A percentile compares a stretch with the other conserved stretches of the same genome.
These are phyloP conservation scores for Noctilio leporinus DNA, from an alignment of 2,113 vertebrate species.

Conservation along the genomic window DNA sequence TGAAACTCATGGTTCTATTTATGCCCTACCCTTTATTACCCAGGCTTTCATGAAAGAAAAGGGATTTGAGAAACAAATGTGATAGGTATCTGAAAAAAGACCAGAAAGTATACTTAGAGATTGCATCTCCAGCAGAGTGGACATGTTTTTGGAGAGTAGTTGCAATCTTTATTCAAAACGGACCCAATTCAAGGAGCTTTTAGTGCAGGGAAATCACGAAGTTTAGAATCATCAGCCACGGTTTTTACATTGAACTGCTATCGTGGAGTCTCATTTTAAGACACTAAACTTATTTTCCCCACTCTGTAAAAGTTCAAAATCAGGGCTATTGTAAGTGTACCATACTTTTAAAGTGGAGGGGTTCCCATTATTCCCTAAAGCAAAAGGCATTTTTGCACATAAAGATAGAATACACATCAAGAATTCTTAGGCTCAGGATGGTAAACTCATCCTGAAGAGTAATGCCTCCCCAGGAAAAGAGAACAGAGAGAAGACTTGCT, in stretches of 20 bases:
- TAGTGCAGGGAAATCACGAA: constrained; percentile 68
- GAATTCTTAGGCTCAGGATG: constrained; percentile 25
- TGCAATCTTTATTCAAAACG: constrained; percentile 70
- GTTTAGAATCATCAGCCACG: constrained; percentile 62
- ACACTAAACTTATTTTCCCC: constrained; percentile 55
- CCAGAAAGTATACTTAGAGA: constrained; percentile 63
- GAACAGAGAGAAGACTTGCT: neutral
- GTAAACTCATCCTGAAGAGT: constrained; percentile 47
- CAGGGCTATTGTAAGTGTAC: constrained; percentile 46
- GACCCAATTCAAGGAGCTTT: constrained; percentile 72
- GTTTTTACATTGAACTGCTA: constrained; percentile 56
- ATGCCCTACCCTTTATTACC: constrained; percentile 55
- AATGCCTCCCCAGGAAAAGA: neutral
- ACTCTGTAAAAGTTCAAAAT: constrained; percentile 41
- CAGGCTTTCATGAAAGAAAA: constrained; percentile 65
- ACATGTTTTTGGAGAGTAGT: constrained; percentile 65
- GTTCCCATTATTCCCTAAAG: neutral
- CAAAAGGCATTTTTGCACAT: neutral
- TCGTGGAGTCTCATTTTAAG: constrained; percentile 38
- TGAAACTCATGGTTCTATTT: constrained; percentile 69
- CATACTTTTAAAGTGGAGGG: constrained; percentile 15
- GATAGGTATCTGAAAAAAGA: constrained; percentile 48
- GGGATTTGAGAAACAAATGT: constrained; percentile 69
- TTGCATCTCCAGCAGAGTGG: constrained; percentile 63
- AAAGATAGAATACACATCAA: neutral